Conservation (phyloP, 2,113 vertebrate species). For the Sorex fumeus region DNA sequence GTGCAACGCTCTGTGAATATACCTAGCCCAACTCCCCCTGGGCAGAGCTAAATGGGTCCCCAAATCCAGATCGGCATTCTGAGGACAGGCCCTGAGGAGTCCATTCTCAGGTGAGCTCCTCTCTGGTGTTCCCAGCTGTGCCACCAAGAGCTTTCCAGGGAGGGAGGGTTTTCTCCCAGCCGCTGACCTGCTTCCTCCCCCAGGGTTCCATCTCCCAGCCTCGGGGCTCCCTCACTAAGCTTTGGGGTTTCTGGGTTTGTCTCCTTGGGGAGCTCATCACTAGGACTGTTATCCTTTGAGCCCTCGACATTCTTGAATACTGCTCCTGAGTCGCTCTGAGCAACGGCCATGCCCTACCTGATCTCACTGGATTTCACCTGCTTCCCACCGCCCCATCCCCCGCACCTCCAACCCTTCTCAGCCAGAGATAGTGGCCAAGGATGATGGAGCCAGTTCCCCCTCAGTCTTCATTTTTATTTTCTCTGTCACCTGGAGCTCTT, state of each 20-base stretch:
- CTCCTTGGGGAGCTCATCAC: not conserved
- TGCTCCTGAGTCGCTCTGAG: not conserved
- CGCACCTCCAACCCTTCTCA: too few species aligned
- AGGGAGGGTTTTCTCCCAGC: too few species aligned
- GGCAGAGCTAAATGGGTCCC: not conserved
- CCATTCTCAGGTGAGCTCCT: rapidly evolving
- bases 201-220: not conserved
- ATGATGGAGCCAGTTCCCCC: not conserved
- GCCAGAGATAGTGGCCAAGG: not conserved
- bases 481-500: too few species aligned
- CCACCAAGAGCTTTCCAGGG: too few species aligned
- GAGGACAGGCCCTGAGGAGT: not conserved
- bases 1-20: not conserved
- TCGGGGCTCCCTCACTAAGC: not conserved
- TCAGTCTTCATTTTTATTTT: not conserved
- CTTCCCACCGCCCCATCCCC: too few species aligned
- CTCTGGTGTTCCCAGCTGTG: not conserved
- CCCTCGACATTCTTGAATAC: not conserved
- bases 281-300: not conserved
- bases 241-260: constrained; percentile 11
- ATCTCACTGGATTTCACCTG: not conserved
- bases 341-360: not conserved
- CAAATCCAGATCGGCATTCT: not conserved
- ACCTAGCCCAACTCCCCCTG: rapidly evolving
- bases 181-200: too few species aligned